Base-by-base conservation (phyloP, 2,888 invertebrate genomes). In the Harpalus rubripes region DNA sequence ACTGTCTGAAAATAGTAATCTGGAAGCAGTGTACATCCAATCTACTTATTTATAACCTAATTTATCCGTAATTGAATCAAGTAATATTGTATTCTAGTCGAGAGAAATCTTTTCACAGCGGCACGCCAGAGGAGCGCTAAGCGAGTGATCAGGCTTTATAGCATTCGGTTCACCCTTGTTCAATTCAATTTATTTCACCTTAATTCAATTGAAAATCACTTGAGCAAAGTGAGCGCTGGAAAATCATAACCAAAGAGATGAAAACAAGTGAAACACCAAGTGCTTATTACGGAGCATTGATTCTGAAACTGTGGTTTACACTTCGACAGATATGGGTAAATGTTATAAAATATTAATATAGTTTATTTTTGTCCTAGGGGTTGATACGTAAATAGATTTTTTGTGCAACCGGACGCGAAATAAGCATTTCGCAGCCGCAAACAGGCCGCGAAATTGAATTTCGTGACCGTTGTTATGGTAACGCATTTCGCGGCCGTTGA, bases 141-240 rank as follows among this genome's bases (percentile, higher is more conserved):
- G 10, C 63, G 26, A 63, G 26, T 63, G 39, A 68, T n/a, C 68
- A 15, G 32, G 59, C 22, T 72, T 72, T 72, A 15, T 72, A 15
- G 41, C 15, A 72, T 18, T 74, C 5, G 72, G 72, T 44, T 41
- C 72, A 44, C 44, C 72, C 44, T 44, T 44, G 44, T 74, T 41
- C 72, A 74, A 74, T 74, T 44, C 44, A 74, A 74, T 74, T 74
- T 44, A 12, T 44, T 74, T 44, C 72, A 44, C 72, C 72, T 44
- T 74, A 74, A 74, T 74, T 74, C 44, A 74, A 74, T 74, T 74
- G 72, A 16, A 44, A 74, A 44, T 74, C 72, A 74, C 72, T 74
- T 74, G 72, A 74, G 44, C 72, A 74, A 74, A 74, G 72, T 74
- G 72, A 74, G 72, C 41, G 44, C 15, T 16, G 44, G 68, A 74